Evolutionary conservation across 2,797 vertebrate species (phyloP), one percentile per base, ranked within the genome.

Genomic region (Dromococcyx pavoninus): DNA sequence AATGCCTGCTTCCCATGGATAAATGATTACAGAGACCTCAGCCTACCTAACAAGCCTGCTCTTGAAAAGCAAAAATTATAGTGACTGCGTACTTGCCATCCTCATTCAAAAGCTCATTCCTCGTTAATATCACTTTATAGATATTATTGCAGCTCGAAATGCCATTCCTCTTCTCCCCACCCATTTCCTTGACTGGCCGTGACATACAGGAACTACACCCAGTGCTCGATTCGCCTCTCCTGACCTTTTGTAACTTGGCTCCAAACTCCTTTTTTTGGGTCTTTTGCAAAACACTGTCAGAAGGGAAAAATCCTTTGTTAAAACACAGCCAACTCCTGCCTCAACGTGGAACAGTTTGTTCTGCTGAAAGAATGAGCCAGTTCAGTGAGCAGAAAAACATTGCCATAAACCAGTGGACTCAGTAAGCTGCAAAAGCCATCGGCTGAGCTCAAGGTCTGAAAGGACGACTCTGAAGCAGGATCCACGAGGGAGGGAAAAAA

Each of bases 191-290:
- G 96, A 96, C 97, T 97, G 95, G 97, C 97, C 96, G 97, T 97
- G 97, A 98, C 97, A 98, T 97, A 98, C 97, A 97, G 97, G 97
- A 98, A 97, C 96, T 97, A 97, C 97, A 97, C 97, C 97, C 97
- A 96, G 97, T 96, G 97, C 97, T 98, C 94, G 96, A 97, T 96
- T 98, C 84, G 96, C 97, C 98, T 97, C 95, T 96, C 93, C 94
- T 98, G 98, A 98, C 98, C 97, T 98, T 98, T 98, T 98, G 98
- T 98, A 97, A 98, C 98, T 98, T 98, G 98, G 98, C 98, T 97
- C 95, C 96, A 97, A 97, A 97, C 97, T 97, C 96, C 97, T 94
- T 97, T 95, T 96, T 96, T 97, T 97, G 97, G 97, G 97, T 97
- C 98, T 98, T 98, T 98, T 97, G 97, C 97, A 98, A 98, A 98